Evolutionary conservation across 1,140 invertebrate species (phyloP).

Genomic region (Ooceraea biroi): DNA sequence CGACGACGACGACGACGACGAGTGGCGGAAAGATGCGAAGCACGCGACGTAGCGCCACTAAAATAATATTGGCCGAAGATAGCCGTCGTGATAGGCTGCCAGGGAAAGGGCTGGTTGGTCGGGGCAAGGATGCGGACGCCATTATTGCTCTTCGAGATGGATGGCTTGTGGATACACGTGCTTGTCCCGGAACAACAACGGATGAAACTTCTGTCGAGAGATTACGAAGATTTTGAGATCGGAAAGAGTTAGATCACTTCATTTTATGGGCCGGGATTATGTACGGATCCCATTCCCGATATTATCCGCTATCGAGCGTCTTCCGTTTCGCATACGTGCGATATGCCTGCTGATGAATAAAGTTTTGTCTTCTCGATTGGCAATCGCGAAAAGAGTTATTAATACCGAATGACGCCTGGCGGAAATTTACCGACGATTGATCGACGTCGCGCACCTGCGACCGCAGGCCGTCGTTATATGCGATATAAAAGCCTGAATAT

Average conservation of each 20-base stretch:
- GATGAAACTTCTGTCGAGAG: constrained; percentile 36
- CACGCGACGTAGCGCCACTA: constrained; percentile 47
- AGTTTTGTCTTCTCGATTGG: constrained; percentile 1
- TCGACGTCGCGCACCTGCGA: constrained; percentile 43
- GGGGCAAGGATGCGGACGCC: constrained; percentile 52
- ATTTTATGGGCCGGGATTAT: constrained; percentile 2
- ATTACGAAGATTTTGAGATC: constrained; percentile 21
- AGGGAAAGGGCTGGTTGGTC: neutral
- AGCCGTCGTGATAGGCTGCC: constrained; percentile 62
- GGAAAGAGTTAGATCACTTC: neutral
- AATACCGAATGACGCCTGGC: constrained; percentile 1
- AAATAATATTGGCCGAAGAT: constrained; percentile 73
- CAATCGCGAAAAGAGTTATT: constrained; percentile 17
- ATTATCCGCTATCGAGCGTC: neutral
- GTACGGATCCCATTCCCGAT: neutral
- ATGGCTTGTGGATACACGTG: constrained; percentile 63
- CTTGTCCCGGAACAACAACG: neutral
- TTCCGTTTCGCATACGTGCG: neutral
- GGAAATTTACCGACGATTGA: constrained; percentile 44
- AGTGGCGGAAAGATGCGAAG: constrained; percentile 20
- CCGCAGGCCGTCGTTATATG: constrained; percentile 28
- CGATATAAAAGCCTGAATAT: constrained; percentile 4
- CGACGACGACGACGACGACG: constrained; percentile 1
- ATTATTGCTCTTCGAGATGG: constrained; percentile 75
- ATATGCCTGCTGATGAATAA: neutral